Evolutionary conservation across 2,797 vertebrate genomes (phyloP), one percentile per base, ranked within the genome.

Genomic region (Chiroxiphia lanceolata): DNA sequence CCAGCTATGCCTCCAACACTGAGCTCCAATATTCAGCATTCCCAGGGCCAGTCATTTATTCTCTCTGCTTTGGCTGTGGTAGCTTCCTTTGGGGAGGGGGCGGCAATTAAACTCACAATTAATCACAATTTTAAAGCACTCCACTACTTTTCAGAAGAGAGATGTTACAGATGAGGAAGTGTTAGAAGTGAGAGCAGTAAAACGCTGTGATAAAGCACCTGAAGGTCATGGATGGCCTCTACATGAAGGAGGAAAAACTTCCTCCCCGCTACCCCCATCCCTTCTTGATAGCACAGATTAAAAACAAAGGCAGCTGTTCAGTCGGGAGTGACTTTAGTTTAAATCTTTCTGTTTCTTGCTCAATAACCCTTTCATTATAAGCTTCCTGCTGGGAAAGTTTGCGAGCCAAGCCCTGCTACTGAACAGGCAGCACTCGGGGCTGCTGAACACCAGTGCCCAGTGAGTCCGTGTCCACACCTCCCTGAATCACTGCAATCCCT

Each of bases 231-330:
- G 69, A 75, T 70, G 83, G 79, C 53, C 61, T 77, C 16, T 19
- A n/a, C 8, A 27, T 27, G 69, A 83, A 94, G 61, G 77, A 93
- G 87, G 51, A 59, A 94, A 76, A 88, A 34, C 76, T 92, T 87
- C 90, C 71, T 86, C 67, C 42, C 34, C 22, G 13, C 78, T 76
- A 13, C 68, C 67, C 80, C 74, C 70, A 82, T 51, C 77, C 75
- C 84, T 86, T 83, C 89, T 90, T 71, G 89, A 91, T 77, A 94
- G 72, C 53, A 81, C 60, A 78, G 81, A 95, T 82, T 79, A 69
- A 95, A 97, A 96, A 89, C 90, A 96, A 93, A 97, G 94, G 89
- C 96, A 94, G 94, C 93, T 97, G 97, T 93, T 96, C 74, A 54
- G 67, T 47, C 19, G 4, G 87, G 95, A 93, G 82, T 63, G 83